phyloP scores from a whole-genome alignment of 1,140 invertebrate genomes.

The Oedothorax gibbosus region DNA sequence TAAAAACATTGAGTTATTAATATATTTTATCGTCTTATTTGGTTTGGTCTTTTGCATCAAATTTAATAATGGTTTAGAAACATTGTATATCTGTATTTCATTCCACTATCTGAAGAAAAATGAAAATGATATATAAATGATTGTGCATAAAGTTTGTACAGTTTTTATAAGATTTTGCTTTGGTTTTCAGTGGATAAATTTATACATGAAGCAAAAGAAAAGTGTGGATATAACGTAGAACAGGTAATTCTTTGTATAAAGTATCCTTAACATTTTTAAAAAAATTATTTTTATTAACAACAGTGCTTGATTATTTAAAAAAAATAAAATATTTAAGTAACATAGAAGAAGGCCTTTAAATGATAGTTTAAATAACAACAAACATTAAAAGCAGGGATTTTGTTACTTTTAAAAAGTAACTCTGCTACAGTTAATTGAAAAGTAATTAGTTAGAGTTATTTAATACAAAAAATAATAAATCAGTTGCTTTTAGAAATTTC shows the following conservation, averaged over 20 bases:
- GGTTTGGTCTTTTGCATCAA: not conserved
- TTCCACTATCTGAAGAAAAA: not conserved
- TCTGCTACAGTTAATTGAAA: not conserved
- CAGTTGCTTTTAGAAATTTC: no score
- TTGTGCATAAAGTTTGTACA: not conserved
- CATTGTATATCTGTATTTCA: not conserved
- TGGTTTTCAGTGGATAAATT: conserved; percentile 88
- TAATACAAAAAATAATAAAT: no score
- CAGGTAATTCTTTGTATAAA: conserved; percentile 72
- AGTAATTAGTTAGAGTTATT: not conserved
- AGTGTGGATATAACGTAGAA: conserved; percentile 97
- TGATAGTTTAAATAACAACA: not conserved
- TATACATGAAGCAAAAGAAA: conserved; percentile 94
- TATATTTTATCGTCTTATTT: not conserved
- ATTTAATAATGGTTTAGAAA: not conserved
- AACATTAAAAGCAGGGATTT: not conserved
- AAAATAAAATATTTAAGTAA: not conserved
- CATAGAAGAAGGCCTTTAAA: not conserved
- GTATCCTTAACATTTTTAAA: not conserved
- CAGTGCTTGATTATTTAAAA: not conserved
- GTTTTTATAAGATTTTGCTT: conserved; percentile 29
- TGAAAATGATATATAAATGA: not conserved
- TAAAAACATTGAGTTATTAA: not conserved
- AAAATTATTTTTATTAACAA: not conserved
- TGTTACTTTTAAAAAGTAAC: not conserved